phyloP scores from a whole-genome alignment of 2,113 vertebrate genomes.

The Athene cunicularia region DNA sequence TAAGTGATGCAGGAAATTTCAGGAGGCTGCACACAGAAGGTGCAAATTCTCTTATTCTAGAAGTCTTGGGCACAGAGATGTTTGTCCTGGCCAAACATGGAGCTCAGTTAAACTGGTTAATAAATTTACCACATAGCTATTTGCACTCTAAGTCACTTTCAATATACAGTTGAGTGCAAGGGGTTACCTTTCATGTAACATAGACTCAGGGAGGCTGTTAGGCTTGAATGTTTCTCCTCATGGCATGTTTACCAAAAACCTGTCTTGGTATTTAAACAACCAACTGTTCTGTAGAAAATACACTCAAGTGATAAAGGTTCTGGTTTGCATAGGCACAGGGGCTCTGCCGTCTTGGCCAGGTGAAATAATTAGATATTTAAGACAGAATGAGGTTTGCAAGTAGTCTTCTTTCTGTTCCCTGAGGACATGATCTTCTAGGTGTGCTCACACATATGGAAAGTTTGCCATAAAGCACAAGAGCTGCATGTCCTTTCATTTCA shows the following conservation, averaged over 20 bases:
- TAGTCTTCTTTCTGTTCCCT: not conserved
- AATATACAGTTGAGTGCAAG: not conserved
- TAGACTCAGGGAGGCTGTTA: not conserved
- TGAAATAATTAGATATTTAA: not conserved
- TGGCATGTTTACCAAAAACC: not conserved
- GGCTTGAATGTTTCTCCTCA: not conserved
- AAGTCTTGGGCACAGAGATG: not conserved
- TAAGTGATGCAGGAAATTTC: not conserved
- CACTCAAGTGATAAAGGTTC: not conserved
- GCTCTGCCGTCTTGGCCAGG: not conserved
- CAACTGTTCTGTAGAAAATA: not conserved
- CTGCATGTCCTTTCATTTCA: rapidly evolving
- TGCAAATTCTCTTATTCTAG: not conserved
- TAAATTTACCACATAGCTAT: not conserved
- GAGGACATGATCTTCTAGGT: not conserved
- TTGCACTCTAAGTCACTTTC: not conserved
- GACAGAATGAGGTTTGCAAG: not conserved
- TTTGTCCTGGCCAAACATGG: not conserved
- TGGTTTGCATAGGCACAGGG: not conserved
- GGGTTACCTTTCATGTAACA: not conserved
- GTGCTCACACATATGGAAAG: not conserved
- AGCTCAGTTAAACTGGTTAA: not conserved
- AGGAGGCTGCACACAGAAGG: not conserved
- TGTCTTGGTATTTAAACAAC: not conserved
- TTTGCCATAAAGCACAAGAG: not conserved